Percentiles rank a stretch among this genome's conserved stretches.
Evolutionary conservation across 2,113 vertebrate species (phyloP).

Genomic region (Puntigrus tetrazona): DNA sequence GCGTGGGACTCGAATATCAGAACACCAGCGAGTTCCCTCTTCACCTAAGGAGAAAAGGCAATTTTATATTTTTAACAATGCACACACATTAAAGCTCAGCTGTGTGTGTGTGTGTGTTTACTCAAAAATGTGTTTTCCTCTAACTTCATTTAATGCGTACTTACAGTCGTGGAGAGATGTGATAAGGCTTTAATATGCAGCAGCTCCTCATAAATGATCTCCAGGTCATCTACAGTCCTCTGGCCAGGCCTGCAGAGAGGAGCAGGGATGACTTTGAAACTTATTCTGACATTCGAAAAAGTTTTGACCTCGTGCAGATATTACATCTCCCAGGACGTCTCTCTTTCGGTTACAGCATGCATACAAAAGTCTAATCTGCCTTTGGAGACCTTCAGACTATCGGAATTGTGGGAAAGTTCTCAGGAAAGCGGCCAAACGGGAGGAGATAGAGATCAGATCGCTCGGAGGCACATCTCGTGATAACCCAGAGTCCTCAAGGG

Average conservation of each 20-base stretch:
- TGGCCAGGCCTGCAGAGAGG: conserved; percentile 83
- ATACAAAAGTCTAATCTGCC: background rate
- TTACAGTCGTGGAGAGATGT: conserved; percentile 95
- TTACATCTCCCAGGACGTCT: background rate
- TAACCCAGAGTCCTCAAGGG: conserved; percentile 22
- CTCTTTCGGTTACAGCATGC: background rate
- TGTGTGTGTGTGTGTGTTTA: too few relatives aligned
- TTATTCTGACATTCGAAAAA: conserved; percentile 1
- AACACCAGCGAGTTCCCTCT: conserved; percentile 90
- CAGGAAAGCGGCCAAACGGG: conserved; percentile 15
- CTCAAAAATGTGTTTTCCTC: background rate
- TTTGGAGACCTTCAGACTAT: background rate
- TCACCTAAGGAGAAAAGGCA: conserved; percentile 80
- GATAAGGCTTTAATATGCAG: conserved; percentile 98
- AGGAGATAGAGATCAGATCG: background rate
- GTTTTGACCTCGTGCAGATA: background rate
- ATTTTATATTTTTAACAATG: conserved; percentile 5
- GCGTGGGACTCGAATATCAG: conserved; percentile 96
- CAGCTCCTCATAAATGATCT: conserved; percentile 96
- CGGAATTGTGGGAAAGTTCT: conserved; percentile 3
- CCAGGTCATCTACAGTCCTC: conserved; percentile 90
- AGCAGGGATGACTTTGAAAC: background rate
- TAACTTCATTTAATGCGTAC: conserved; percentile 51
- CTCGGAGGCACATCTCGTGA: conserved; percentile 26
- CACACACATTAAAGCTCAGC: background rate